Base-by-base conservation (phyloP, 2,113 vertebrate genomes). In the Grantiella picta region DNA sequence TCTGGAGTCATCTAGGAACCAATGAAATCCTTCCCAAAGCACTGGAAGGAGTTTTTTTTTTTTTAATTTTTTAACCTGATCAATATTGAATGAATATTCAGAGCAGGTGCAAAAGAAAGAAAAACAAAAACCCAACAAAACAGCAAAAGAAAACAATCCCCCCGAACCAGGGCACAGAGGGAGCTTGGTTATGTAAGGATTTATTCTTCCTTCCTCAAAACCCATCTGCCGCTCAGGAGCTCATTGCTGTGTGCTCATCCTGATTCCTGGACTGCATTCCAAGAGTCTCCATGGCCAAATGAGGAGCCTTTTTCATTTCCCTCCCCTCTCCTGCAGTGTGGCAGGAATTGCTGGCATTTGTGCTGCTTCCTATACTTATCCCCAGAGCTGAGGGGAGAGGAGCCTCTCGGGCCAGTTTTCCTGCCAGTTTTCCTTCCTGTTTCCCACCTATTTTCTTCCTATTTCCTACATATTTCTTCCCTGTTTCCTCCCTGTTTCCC, bases 271-370 rank as follows among this genome's bases (percentile, higher is more conserved):
- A 52, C 65, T 73, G 50, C 61, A 36, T 96, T 93, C 94, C 70
- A 86, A 82, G 71, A 91, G 59, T 5, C 54, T 60, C 80, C 38
- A 18, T 1, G 25, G 83, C 90, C 94, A 95, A 94, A 56, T 21
- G 36, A 3, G 35, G 42, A 49, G 10, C 1, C 24, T 36, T 54
- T 86, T 53, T 20, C 1, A n/a, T 64, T 60, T 70, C 63, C n/a
- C 35, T 36, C 27, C 21, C 15, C 36, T 28, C 72, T 53, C 63
- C 72, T 17, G 66, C 45, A 57, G 54, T 3, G 53, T 87, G 87
- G 72, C 91, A 76, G 76, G 85, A 97, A 94, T 83, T 82, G 71
- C 57, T 95, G 91, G 82, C 71, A 28, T 78, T 95, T 31, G 16
- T 24, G 66, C 71, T n/a, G 57, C 75, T 79, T 90, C 96, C 91